These are phyloP conservation scores for Prochilodus magdalenae DNA, from an alignment of 2,113 vertebrate species.

Conservation along the genomic window DNA sequence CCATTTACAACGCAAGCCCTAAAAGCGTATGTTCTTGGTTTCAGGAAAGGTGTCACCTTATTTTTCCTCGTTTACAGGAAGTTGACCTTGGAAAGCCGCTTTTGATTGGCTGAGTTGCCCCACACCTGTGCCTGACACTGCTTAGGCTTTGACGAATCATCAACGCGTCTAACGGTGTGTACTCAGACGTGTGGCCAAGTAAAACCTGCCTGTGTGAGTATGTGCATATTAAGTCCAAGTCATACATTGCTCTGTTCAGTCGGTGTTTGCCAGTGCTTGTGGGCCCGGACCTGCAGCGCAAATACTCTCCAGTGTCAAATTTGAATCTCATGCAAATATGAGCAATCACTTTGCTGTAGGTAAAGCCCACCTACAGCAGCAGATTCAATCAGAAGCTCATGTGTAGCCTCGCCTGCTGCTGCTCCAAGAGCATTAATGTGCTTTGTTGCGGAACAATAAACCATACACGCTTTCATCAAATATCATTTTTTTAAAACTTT, in stretches of 20 bases:
- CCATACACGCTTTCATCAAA: no score
- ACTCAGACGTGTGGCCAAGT: background rate
- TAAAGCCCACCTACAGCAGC: conserved; percentile 1
- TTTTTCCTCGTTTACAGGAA: conserved; percentile 1
- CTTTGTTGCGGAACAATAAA: no score
- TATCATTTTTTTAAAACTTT: no score
- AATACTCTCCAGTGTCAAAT: background rate
- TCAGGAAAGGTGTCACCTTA: background rate
- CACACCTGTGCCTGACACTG: background rate
- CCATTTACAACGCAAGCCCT: background rate
- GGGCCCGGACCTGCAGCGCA: background rate
- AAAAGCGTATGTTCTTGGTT: background rate
- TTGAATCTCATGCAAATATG: background rate
- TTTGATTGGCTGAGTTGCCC: background rate
- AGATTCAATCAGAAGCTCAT: background rate
- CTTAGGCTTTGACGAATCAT: conserved; percentile 4
- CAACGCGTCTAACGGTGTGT: background rate
- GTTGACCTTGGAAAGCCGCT: conserved; percentile 1
- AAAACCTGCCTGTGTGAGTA: conserved; percentile 4
- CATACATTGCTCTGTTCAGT: background rate
- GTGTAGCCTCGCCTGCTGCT: background rate
- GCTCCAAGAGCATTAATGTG: background rate
- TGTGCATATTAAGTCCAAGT: background rate
- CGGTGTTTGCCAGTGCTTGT: background rate
- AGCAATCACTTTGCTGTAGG: background rate